These are phyloP conservation scores for Herminia tarsipennalis DNA, from an alignment of 2,888 invertebrate species.

Conservation along the genomic window DNA sequence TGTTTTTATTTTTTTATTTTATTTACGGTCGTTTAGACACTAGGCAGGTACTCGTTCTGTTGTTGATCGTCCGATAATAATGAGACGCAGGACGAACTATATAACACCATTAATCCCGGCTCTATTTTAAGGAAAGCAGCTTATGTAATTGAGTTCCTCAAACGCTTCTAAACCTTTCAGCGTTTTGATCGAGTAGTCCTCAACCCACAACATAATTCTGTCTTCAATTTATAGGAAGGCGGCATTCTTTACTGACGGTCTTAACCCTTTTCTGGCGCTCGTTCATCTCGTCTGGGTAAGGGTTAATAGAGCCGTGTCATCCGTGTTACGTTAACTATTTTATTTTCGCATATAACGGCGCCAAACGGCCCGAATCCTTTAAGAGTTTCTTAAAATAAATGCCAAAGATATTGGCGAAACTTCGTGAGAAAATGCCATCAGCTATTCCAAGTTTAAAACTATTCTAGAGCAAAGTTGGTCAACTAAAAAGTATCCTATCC, in stretches of 20 bases:
- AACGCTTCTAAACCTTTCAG: constrained; percentile 10
- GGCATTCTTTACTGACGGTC: constrained; percentile 14
- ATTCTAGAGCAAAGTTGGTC: too few relatives aligned
- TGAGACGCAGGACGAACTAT: neutral
- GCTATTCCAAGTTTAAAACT: too few relatives aligned
- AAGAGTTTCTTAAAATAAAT: neutral
- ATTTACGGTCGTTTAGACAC: neutral
- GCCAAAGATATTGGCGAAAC: neutral
- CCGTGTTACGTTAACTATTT: constrained; percentile 16
- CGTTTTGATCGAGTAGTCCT: constrained; percentile 11
- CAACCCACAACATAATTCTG: constrained; percentile 14
- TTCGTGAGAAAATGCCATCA: too few relatives aligned
- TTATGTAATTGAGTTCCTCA: constrained; percentile 11
- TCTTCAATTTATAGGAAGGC: constrained; percentile 15
- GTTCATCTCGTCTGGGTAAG: constrained; percentile 14
- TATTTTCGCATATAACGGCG: constrained; percentile 5
- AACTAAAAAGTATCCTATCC: too few relatives aligned
- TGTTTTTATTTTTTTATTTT: neutral
- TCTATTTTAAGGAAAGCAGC: constrained; percentile 8
- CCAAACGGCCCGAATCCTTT: neutral
- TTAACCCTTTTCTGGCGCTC: constrained; percentile 17
- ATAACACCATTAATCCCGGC: constrained; percentile 2
- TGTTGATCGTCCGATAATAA: too few relatives aligned
- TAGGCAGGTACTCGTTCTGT: too few relatives aligned
- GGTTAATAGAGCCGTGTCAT: constrained; percentile 21